A percentile compares a stretch with the other conserved stretches of the same genome.
phyloP scores from a whole-genome alignment of 2,888 invertebrate species.

The Lepidonotus clava region DNA sequence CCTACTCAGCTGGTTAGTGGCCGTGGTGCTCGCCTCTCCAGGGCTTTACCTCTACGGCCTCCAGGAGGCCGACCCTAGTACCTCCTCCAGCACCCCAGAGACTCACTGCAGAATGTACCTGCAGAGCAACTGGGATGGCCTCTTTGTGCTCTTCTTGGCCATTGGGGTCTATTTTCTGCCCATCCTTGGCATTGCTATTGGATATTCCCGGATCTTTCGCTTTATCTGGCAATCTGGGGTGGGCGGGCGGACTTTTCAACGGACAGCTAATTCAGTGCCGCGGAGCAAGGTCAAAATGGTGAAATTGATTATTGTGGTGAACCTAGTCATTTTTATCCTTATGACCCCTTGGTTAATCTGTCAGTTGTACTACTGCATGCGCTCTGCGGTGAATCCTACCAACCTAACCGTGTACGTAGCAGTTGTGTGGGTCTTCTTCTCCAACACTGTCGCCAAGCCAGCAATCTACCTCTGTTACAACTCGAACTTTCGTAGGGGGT shows the following conservation, averaged over 20 bases:
- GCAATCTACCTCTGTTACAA: slow-evolving; percentile 75
- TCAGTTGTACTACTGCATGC: slow-evolving; percentile 67
- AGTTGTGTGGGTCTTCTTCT: slow-evolving; percentile 66
- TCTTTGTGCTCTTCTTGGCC: slow-evolving; percentile 67
- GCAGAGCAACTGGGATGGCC: slow-evolving; percentile 57
- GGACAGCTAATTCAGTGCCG: slow-evolving; percentile 75
- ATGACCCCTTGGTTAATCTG: slow-evolving; percentile 68
- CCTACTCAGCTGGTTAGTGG: slow-evolving; percentile 67
- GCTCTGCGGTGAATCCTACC: slow-evolving; percentile 31
- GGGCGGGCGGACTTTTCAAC: slow-evolving; percentile 66
- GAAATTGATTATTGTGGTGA: slow-evolving; percentile 75
- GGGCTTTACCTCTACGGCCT: slow-evolving; percentile 72
- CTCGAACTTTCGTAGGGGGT: slow-evolving; percentile 78
- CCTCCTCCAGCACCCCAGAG: background rate
- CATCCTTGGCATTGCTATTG: slow-evolving; percentile 63
- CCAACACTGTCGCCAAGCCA: slow-evolving; percentile 71
- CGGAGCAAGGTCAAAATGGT: slow-evolving; percentile 78
- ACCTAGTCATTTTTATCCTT: slow-evolving; percentile 64
- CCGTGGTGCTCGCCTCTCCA: slow-evolving; percentile 67
- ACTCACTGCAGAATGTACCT: slow-evolving; percentile 68
- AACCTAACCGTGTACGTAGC: slow-evolving; percentile 64
- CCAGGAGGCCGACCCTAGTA: slow-evolving; percentile 42
- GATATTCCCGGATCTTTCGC: slow-evolving; percentile 70
- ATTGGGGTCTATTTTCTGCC: slow-evolving; percentile 70
- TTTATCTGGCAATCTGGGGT: slow-evolving; percentile 72